These are phyloP conservation scores for Trachelus stipa DNA, from an alignment of 2,888 invertebrate species.

Conservation along the genomic window DNA sequence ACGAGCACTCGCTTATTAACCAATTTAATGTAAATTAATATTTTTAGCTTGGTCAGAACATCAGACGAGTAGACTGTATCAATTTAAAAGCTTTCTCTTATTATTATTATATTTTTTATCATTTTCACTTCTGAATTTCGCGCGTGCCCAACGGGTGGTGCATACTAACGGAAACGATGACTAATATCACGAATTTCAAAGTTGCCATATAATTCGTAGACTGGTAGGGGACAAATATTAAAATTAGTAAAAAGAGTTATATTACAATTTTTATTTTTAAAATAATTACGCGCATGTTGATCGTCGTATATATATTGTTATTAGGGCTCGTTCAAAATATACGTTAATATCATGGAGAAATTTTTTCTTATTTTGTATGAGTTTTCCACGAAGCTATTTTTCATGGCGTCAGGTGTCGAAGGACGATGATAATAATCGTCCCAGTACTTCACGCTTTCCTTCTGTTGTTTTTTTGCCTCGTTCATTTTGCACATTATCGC, in stretches of 20 bases:
- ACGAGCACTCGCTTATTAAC: background rate
- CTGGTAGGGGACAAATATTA: background rate
- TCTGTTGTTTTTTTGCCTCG: slow-evolving; percentile 16
- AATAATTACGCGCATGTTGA: no score
- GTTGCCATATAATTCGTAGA: background rate
- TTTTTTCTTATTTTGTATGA: background rate
- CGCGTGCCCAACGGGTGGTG: background rate
- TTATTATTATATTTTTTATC: background rate
- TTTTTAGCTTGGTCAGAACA: background rate
- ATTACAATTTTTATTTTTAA: no score
- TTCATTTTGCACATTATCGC: slow-evolving; percentile 20
- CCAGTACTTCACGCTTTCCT: background rate
- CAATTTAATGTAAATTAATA: background rate
- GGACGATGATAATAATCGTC: background rate
- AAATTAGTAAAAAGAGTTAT: background rate
- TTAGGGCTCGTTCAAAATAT: background rate
- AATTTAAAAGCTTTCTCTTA: background rate
- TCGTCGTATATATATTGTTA: background rate
- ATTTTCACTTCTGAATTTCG: background rate
- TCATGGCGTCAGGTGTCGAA: background rate
- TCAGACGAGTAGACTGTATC: background rate
- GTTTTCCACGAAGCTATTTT: background rate
- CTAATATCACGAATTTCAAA: background rate
- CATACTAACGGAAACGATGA: background rate
- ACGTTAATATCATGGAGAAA: background rate